A percentile compares a stretch with the other conserved stretches of the same genome.
Evolutionary conservation across 2,113 vertebrate species (phyloP).

Genomic region (Cynoglossus semilaevis): DNA sequence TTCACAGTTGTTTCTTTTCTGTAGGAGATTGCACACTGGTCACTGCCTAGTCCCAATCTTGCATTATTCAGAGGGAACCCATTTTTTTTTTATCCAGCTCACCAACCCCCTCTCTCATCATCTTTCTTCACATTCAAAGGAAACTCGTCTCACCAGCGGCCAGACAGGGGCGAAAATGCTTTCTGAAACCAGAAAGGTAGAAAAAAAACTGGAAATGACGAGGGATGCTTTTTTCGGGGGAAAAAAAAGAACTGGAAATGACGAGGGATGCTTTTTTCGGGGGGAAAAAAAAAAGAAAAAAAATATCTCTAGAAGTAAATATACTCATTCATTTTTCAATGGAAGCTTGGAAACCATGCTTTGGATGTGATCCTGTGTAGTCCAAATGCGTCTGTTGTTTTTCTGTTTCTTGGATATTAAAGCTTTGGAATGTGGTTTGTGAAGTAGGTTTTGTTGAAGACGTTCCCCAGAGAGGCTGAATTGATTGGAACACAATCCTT

Average conservation of each 20-base stretch:
- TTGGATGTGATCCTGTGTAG: slow-evolving; percentile 9
- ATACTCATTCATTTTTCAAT: slow-evolving; percentile 8
- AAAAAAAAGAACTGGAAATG: background rate
- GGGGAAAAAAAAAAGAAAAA: background rate
- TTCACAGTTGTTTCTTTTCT: slow-evolving; percentile 49
- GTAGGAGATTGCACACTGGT: slow-evolving; percentile 43
- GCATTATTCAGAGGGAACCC: slow-evolving; percentile 67
- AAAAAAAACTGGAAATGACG: background rate
- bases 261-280: background rate
- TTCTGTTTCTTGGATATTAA: slow-evolving; percentile 23
- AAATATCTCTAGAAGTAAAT: slow-evolving; percentile 11
- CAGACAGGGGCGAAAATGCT: background rate
- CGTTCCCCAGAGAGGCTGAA: slow-evolving; percentile 28
- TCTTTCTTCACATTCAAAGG: slow-evolving; percentile 24
- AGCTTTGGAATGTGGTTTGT: slow-evolving; percentile 43
- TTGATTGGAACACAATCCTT: slow-evolving; percentile 45
- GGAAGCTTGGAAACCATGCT: background rate
- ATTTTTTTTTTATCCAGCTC: slow-evolving; percentile 49
- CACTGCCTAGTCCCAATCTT: slow-evolving; percentile 50
- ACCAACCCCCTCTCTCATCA: slow-evolving; percentile 28
- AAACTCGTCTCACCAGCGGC: slow-evolving; percentile 18
- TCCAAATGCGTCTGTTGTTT: slow-evolving; percentile 24
- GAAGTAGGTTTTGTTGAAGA: slow-evolving; percentile 26
- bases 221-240: background rate
- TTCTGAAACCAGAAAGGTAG: slow-evolving; percentile 2